phyloP scores from a whole-genome alignment of 2,888 invertebrate species.

The Acleris literana region DNA sequence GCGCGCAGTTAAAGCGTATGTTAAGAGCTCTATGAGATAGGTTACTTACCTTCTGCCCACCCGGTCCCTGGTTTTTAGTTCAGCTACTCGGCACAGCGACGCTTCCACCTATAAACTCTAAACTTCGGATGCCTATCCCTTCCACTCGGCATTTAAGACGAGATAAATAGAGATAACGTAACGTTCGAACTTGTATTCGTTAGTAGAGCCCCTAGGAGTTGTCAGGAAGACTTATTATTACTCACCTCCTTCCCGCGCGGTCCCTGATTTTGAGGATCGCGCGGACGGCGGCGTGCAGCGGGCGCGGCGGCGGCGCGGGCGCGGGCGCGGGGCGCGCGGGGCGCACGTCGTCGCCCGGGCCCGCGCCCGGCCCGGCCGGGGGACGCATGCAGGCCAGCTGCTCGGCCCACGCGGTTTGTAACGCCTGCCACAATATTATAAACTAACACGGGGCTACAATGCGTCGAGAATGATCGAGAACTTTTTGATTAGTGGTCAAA shows the following conservation, averaged over 20 bases:
- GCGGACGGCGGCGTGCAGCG: slow-evolving; percentile 48
- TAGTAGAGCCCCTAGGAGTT: no score
- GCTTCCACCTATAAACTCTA: no score
- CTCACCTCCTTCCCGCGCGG: slow-evolving; percentile 48
- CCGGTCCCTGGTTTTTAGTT: not conserved
- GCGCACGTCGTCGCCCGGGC: slow-evolving; percentile 46
- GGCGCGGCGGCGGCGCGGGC: slow-evolving; percentile 42
- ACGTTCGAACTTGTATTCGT: no score
- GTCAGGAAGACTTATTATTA: no score
- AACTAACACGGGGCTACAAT: no score
- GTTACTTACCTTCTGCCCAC: not conserved
- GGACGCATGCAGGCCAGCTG: slow-evolving; percentile 42
- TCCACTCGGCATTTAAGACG: no score
- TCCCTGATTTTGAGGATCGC: slow-evolving; percentile 53
- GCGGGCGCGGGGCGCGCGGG: slow-evolving; percentile 36
- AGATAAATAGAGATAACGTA: no score
- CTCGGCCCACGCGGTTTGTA: slow-evolving; percentile 60
- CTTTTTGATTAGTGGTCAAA: no score
- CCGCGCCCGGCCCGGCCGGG: slow-evolving; percentile 40
- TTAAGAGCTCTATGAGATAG: not conserved
- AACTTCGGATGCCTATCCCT: no score
- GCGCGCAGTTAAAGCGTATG: no score
- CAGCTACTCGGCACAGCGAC: no score
- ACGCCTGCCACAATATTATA: slow-evolving; percentile 47
- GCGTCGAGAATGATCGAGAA: no score